Conservation (phyloP, 23 tunicate species). For the Aplidium turbinatum region DNA sequence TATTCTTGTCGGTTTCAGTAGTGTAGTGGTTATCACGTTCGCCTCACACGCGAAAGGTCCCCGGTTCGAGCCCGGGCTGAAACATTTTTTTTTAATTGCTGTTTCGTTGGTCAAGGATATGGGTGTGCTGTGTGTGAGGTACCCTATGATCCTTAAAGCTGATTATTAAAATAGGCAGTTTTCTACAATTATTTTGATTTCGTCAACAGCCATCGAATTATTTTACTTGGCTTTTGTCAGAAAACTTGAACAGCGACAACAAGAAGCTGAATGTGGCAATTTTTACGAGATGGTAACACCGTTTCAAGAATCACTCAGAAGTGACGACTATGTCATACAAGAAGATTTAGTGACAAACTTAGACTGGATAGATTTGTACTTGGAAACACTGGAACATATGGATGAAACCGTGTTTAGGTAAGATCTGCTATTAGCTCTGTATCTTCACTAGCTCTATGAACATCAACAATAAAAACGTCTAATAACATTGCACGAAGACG, state of each 20-base stretch:
- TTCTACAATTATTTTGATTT: too few species aligned
- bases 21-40: too few species aligned
- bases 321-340: slow-evolving; percentile 71
- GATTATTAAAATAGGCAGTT: too few species aligned
- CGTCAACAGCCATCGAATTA: too few species aligned
- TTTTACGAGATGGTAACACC: slow-evolving; percentile 91
- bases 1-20: too few species aligned
- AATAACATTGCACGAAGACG: too few species aligned
- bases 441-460: too few species aligned
- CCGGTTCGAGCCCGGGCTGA: slow-evolving; percentile 80
- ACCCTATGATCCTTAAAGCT: too few species aligned
- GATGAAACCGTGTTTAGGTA: slow-evolving; percentile 59
- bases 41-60: too few species aligned
- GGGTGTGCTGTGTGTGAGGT: too few species aligned
- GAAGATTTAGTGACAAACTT: slow-evolving; percentile 67
- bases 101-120: not conserved
- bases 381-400: slow-evolving; percentile 89
- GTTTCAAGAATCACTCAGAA: slow-evolving; percentile 70
- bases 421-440: not conserved
- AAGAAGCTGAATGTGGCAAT: slow-evolving; percentile 75
- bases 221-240: too few species aligned
- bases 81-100: slow-evolving; percentile 19
- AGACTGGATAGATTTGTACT: slow-evolving; percentile 77
- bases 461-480: slow-evolving; percentile 3
- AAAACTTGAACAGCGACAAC: slow-evolving; percentile 72